Evolutionary conservation across 2,888 invertebrate genomes (phyloP).

Genomic region (Andrena chrysosceles): DNA sequence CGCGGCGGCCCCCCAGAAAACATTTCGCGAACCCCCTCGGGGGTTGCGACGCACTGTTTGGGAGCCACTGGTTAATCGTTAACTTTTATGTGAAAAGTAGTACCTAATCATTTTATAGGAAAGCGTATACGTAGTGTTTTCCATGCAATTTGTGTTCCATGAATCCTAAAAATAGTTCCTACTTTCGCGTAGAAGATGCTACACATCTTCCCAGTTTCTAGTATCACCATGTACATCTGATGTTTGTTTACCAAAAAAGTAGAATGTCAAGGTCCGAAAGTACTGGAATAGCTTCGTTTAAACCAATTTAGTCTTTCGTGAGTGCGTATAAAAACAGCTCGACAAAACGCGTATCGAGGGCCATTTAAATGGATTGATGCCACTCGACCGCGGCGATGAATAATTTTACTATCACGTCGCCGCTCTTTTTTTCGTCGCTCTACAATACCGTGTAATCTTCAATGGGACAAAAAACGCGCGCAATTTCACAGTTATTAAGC

Average conservation of each 20-base stretch:
- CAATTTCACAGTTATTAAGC: constrained; percentile 60
- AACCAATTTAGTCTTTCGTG: constrained; percentile 40
- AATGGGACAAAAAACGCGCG: constrained; percentile 23
- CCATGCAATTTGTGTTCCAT: too few relatives aligned
- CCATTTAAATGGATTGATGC: constrained; percentile 55
- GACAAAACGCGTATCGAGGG: constrained; percentile 40
- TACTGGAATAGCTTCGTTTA: constrained; percentile 24
- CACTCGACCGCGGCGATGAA: constrained; percentile 48
- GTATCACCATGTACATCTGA: not conserved
- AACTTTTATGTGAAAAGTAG: too few relatives aligned
- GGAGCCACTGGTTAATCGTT: too few relatives aligned
- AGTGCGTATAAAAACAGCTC: constrained; percentile 38
- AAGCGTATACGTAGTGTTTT: not conserved
- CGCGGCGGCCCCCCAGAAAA: too few relatives aligned
- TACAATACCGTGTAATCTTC: constrained; percentile 39
- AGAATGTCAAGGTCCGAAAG: constrained; percentile 4
- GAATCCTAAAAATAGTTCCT: too few relatives aligned
- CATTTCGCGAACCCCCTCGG: too few relatives aligned
- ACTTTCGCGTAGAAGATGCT: not conserved
- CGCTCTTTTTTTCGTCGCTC: constrained; percentile 18
- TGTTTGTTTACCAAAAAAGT: constrained; percentile 21
- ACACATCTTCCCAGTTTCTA: not conserved
- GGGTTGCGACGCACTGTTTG: too few relatives aligned
- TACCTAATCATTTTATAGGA: too few relatives aligned
- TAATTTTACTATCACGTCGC: constrained; percentile 34